Evolutionary conservation across 2,113 vertebrate species (phyloP), one percentile per base, ranked within the genome.

Genomic region (rat (Rattus norvegicus)): DNA sequence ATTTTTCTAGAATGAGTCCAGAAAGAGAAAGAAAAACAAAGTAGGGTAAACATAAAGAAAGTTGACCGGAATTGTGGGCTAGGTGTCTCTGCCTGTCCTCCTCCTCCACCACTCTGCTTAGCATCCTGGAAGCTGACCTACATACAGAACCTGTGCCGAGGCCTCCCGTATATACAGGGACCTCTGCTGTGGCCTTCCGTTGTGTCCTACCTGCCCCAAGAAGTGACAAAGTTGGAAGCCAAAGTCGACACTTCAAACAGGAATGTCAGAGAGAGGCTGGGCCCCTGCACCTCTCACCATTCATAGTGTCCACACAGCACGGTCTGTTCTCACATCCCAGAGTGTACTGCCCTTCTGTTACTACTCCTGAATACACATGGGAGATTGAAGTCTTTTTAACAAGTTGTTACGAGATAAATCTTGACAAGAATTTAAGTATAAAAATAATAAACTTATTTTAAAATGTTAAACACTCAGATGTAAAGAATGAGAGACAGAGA

Each of bases 51-150:
- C 28, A 47, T 2, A 49, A 85, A 59, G 76, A 47, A 69, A 87
- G 1, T 0, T 5, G 13, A 9, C 22, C 4, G 39, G 20, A 65
- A 11, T 11, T 8, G 63, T 8, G 4, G 61, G 9, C 13, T 28
- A 36, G 47, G 5, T 2, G 26, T 30, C 43, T 13, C 39, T 1
- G 5, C 4, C 59, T 8, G 3, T 59, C 16, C 2, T 5, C 30
- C 73, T 56, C 65, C 56, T 16, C 4, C 19, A 10, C 4, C 19
- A 10, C 49, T 79, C 73, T 84, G 47, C 49, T 69, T 3, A 19
- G 8, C 2, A 6, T 28, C 7, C 39, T 3, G 3, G 52, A 63
- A 47, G 12, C 84, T 33, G 22, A 56, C 1, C 7, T 14, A 24
- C 28, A 36, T 24, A 36, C 80, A 33, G 30, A 19, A n/a, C 54